Evolutionary conservation across 2,797 vertebrate species (phyloP), one percentile per base, ranked within the genome.

Genomic region (Artibeus jamaicensis): DNA sequence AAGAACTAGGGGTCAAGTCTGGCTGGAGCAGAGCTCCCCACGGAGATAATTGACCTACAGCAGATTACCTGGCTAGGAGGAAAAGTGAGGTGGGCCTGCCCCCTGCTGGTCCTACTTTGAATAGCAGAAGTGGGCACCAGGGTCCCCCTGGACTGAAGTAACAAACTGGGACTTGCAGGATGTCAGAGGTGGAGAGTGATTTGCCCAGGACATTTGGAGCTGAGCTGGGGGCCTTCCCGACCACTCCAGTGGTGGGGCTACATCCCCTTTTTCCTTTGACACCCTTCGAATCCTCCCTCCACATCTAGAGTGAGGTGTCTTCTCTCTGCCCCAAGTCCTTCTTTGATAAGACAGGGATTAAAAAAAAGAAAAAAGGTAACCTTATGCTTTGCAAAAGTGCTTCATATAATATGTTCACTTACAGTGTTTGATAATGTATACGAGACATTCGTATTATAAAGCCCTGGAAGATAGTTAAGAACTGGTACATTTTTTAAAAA

Each of bases 81-180:
- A 70, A 93, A 94, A 26, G 50, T 62, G 39, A 83, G 44, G 92
- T 94, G 65, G 1, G 94, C 86, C 94, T 94, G 96, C 95, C 97
- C 94, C 86, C 96, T 8, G 67, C 93, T 93, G 98, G 93, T 77
- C 14, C 0, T 87, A 24, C 70, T 79, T 6, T 39, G 96, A 79
- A 96, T 55, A 86, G 93, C 62, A 73, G 86, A 19, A n/a, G 15
- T 62, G 5, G 50, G 71, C 32, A n/a, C n/a, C 12, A 22, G 15
- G 7, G 26, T 11, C 39, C 55, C 67, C 37, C 1, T 5, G 34
- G 24, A 32, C 19, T 53, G 32, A 93, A 34, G 67, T n/a, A 24
- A 76, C 62, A 86, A 57, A 71, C 29, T 8, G 5, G 5, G 42
- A 46, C 62, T 62, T 74, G 10, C 42, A 44, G 79, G 70, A 29